Conservation (phyloP, 1,140 invertebrate genomes). For the Mactra quadrangularis region DNA sequence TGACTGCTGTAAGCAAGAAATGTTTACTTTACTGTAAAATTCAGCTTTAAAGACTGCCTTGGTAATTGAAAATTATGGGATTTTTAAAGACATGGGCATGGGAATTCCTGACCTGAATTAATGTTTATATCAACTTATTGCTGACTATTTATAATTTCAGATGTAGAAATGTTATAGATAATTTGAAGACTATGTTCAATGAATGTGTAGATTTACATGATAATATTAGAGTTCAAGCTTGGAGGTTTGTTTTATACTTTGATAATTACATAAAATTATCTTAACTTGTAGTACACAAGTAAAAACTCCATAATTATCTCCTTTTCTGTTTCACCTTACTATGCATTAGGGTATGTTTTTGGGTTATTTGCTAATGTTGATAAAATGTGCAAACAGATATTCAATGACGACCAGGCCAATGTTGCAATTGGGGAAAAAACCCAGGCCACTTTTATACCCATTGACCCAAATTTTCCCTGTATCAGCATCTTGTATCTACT, state of each 20-base stretch:
- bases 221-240: slow-evolving; percentile 36
- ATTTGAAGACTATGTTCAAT: slow-evolving; percentile 29
- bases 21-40: background rate
- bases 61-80: too few species aligned
- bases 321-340: background rate
- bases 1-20: background rate
- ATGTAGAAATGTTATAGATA: slow-evolving; percentile 12
- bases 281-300: background rate
- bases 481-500: too few species aligned
- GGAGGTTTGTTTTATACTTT: slow-evolving; percentile 19
- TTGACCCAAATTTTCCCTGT: too few species aligned
- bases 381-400: background rate
- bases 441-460: too few species aligned
- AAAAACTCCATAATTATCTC: too few species aligned
- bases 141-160: background rate
- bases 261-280: background rate
- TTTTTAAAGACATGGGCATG: background rate
- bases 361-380: background rate
- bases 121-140: background rate
- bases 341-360: background rate
- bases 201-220: background rate
- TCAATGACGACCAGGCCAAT: background rate
- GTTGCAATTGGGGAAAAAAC: background rate
- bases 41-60: background rate
- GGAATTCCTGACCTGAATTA: background rate